Conservation (phyloP, 2,797 vertebrate species). For the Megalops cyprinoides region DNA sequence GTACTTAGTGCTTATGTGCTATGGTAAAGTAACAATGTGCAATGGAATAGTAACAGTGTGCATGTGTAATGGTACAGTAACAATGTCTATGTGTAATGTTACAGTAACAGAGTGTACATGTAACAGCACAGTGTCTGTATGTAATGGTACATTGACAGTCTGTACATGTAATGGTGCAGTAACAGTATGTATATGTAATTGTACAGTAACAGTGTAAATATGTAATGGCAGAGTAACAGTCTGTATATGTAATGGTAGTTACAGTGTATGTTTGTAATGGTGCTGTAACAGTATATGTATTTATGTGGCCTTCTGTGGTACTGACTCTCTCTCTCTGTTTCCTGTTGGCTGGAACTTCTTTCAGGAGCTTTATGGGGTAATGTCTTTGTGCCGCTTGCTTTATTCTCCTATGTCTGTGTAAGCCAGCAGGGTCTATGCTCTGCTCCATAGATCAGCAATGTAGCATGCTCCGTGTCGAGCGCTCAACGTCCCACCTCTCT, state of each 20-base stretch:
- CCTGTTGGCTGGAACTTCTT: slow-evolving; percentile 80
- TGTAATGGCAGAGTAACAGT: too few species aligned
- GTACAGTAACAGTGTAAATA: background rate
- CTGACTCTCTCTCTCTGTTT: slow-evolving; percentile 35
- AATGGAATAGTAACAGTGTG: background rate
- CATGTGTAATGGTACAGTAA: too few species aligned
- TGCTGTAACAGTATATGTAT: slow-evolving; percentile 1
- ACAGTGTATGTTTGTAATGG: background rate
- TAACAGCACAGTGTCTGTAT: slow-evolving; percentile 44
- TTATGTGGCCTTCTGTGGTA: slow-evolving; percentile 21
- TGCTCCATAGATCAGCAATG: background rate
- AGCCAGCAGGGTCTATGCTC: background rate
- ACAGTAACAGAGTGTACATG: background rate
- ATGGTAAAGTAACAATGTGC: too few species aligned
- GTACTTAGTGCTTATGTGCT: background rate
- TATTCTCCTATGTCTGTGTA: slow-evolving; percentile 20
- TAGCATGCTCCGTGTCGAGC: background rate
- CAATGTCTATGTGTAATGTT: too few species aligned
- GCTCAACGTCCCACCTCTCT: background rate
- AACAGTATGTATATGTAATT: too few species aligned
- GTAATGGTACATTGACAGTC: too few species aligned
- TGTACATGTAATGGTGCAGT: too few species aligned
- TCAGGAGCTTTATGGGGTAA: slow-evolving; percentile 99
- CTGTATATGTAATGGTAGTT: too few species aligned
- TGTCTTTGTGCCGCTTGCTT: slow-evolving; percentile 45